Base-by-base conservation (phyloP, 2,888 invertebrate species). In the Chrysolina oricalcia region DNA sequence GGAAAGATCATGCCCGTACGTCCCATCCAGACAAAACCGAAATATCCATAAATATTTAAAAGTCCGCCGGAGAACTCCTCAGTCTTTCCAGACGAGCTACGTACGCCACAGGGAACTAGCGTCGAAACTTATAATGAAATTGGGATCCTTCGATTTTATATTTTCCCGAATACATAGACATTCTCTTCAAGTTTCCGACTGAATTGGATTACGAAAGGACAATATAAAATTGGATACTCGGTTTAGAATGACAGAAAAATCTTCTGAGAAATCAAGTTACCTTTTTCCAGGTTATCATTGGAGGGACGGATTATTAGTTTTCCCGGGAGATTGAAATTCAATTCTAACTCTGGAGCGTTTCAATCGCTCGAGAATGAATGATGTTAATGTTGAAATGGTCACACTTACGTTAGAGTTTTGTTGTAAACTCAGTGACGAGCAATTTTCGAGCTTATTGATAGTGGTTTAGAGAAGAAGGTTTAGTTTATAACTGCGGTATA, bases 71-170 rank as follows among this genome's bases (percentile, higher is more conserved):
- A 17, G 41, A 43, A 43, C 43, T 40, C 43, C 21, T 64, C 40
- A 64, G 40, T 43, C 43, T 43, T 43, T 64, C 21, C 64, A 64
- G 43, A 40, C 66, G 13, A 6, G n/a, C 48, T 53, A 35, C 27
- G 53, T 68, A 40, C 68, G 40, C 68, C 56, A 68, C 50, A 68
- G 40, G 68, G 48, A 53, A 53, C 50, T 68, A 21, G 6, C 53
- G 5, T 23, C 17, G 53, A 68, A 35, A 68, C 53, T 53, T 50
- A 53, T 68, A 68, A 68, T 68, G 53, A 50, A 68, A 68, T 68
- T 35, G 53, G 68, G 40, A 68, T 68, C 68, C 68, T 68, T 59
- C 53, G 68, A 68, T 53, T 68, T 53, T 53, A 53, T 68, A 68
- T 48, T 48, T 48, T 43, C 67, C 13, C 50, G 43, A 67, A 67